These are phyloP conservation scores for Cantharis lateralis DNA, from an alignment of 2,888 invertebrate species.

Conservation along the genomic window DNA sequence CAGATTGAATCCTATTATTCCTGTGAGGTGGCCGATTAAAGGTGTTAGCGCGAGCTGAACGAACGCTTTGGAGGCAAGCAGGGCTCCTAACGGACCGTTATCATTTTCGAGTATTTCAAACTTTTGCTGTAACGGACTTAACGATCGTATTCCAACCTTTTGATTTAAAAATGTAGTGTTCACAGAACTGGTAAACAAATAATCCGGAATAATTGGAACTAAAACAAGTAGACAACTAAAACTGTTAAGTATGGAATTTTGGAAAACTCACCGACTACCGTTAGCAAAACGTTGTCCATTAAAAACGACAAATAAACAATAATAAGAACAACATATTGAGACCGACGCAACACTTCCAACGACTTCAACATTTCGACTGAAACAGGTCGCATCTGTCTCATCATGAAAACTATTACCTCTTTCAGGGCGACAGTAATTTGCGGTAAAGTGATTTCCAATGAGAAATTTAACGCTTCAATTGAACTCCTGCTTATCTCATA, in stretches of 20 bases:
- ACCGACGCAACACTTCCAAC: conserved; percentile 36
- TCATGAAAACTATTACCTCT: conserved; percentile 26
- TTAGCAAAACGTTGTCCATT: conserved; percentile 84
- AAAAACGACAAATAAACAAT: conserved; percentile 77
- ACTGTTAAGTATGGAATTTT: conserved; percentile 5
- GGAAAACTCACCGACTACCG: conserved; percentile 78
- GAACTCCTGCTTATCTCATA: conserved; percentile 27
- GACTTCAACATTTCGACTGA: conserved; percentile 21
- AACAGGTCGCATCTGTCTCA: conserved; percentile 17
- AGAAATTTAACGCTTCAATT: conserved; percentile 45
- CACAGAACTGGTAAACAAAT: conserved; percentile 64
- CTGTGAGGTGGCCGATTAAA: conserved; percentile 71
- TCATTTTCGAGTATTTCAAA: conserved; percentile 59
- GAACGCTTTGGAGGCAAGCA: conserved; percentile 78
- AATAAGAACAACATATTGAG: conserved; percentile 56
- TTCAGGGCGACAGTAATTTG: conserved; percentile 37
- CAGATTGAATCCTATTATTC: conserved; percentile 67
- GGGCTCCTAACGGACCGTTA: conserved; percentile 69
- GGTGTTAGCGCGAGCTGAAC: conserved; percentile 80
- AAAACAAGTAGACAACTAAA: conserved; percentile 41
- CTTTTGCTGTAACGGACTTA: conserved; percentile 54
- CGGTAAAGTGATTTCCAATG: conserved; percentile 41
- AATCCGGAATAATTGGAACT: conserved; percentile 84
- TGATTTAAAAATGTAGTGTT: conserved; percentile 38
- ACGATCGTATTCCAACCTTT: conserved; percentile 43